Evolutionary conservation across 92 coral and sea anemone species (phyloP).

Genomic region (Palythoa grandis): DNA sequence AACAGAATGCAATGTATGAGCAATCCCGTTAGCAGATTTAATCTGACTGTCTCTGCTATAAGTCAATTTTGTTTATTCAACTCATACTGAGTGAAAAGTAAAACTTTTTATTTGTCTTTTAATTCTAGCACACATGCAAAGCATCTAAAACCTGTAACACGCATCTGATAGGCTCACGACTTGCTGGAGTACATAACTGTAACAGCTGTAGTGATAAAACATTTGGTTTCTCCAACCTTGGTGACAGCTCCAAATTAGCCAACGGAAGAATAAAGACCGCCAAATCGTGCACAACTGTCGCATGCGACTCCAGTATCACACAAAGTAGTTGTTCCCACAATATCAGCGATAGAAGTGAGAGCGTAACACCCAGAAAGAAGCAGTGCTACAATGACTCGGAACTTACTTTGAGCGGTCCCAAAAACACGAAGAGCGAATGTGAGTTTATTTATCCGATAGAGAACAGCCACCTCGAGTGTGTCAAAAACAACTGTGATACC

Average conservation of each 20-base stretch:
- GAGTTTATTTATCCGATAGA: constrained; percentile 26
- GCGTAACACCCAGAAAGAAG: constrained; percentile 38
- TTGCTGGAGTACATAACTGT: constrained; percentile 57
- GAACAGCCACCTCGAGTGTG: not conserved
- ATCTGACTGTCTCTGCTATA: not conserved
- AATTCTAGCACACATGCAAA: constrained; percentile 1
- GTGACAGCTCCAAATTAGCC: not conserved
- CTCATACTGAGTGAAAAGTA: not conserved
- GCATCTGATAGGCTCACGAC: constrained; percentile 58
- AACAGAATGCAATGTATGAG: too few species aligned
- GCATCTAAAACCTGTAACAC: constrained; percentile 22
- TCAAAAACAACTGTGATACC: not conserved
- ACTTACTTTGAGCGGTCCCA: constrained; percentile 38
- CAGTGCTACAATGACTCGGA: constrained; percentile 67
- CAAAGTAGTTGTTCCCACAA: not conserved
- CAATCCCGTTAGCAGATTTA: too few species aligned
- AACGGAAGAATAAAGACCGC: not conserved
- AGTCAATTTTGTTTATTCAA: not conserved
- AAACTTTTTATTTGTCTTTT: not conserved
- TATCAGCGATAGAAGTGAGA: not conserved
- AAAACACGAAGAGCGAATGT: constrained; percentile 20
- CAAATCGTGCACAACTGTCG: not conserved
- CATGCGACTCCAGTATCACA: not conserved
- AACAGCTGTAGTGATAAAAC: constrained; percentile 44
- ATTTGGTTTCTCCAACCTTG: constrained; percentile 9